phyloP scores from a whole-genome alignment of 2,113 vertebrate species.

The Dromiciops gliroides region DNA sequence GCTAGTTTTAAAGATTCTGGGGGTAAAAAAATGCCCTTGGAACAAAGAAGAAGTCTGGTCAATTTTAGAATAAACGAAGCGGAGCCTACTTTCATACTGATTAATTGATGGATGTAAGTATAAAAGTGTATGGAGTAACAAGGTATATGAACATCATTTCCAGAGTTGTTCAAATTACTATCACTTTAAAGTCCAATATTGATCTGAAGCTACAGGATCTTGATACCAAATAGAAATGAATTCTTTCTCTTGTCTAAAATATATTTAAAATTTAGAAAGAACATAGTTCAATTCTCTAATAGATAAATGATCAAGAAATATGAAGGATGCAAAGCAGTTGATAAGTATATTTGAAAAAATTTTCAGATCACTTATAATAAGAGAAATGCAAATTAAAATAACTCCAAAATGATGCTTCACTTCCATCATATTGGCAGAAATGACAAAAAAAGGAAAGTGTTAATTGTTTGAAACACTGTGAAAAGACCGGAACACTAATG shows the following conservation, averaged over 20 bases:
- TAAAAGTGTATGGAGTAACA: slow-evolving; percentile 58
- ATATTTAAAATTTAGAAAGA: background rate
- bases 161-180: slow-evolving; percentile 17
- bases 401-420: background rate
- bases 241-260: slow-evolving; percentile 39
- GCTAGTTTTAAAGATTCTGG: background rate
- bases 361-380: background rate
- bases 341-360: too few relatives aligned
- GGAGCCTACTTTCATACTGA: background rate
- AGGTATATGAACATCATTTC: background rate
- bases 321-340: background rate
- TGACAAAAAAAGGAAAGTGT: background rate
- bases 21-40: background rate
- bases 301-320: too few relatives aligned
- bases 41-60: background rate
- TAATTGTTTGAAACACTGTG: background rate
- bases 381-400: background rate
- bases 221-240: slow-evolving; percentile 53
- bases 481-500: background rate
- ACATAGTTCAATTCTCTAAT: background rate
- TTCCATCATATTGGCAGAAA: background rate
- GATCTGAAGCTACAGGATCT: slow-evolving; percentile 53
- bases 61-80: background rate
- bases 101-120: background rate
- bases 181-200: slow-evolving; percentile 62